A percentile compares a stretch with the other conserved stretches of the same genome.
Conservation (phyloP, 2,797 vertebrate genomes). For the Synaphobranchus kaupii region DNA sequence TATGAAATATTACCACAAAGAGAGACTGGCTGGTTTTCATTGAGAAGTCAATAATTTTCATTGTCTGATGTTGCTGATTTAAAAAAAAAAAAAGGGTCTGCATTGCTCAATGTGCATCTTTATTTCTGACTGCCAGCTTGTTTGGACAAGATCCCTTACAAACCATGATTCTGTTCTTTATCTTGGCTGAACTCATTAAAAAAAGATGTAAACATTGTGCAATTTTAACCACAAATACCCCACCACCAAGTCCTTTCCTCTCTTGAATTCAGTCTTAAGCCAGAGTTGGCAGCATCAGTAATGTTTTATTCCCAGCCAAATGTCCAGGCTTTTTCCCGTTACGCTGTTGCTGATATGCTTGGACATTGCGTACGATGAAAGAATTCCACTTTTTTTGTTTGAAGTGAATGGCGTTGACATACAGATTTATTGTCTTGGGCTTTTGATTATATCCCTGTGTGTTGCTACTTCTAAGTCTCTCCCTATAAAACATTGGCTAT, state of each 20-base stretch:
- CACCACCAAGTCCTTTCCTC: conserved; percentile 3
- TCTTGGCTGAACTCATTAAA: conserved; percentile 20
- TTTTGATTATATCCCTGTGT: conserved; percentile 33
- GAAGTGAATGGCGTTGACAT: conserved; percentile 54
- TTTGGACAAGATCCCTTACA: conserved; percentile 43
- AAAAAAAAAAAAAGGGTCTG: neutral
- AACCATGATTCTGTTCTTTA: conserved; percentile 24
- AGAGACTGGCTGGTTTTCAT: conserved; percentile 5
- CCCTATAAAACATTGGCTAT: conserved; percentile 45
- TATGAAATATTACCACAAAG: neutral
- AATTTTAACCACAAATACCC: conserved; percentile 34
- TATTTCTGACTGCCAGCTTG: conserved; percentile 31
- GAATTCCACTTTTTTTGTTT: conserved; percentile 44
- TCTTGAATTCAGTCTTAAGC: neutral
- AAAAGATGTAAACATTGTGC: conserved; percentile 27
- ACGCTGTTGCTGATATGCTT: neutral
- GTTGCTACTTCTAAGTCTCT: conserved; percentile 21
- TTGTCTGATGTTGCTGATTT: conserved; percentile 5
- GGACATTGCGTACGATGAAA: conserved; percentile 38
- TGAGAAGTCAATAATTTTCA: neutral
- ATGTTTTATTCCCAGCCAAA: neutral
- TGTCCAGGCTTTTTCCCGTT: neutral
- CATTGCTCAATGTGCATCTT: conserved; percentile 21
- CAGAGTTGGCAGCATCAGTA: neutral
- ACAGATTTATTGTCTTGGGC: conserved; percentile 45